Evolutionary conservation across 2,888 invertebrate species (phyloP).

Genomic region (Eupithecia pulchellata): DNA sequence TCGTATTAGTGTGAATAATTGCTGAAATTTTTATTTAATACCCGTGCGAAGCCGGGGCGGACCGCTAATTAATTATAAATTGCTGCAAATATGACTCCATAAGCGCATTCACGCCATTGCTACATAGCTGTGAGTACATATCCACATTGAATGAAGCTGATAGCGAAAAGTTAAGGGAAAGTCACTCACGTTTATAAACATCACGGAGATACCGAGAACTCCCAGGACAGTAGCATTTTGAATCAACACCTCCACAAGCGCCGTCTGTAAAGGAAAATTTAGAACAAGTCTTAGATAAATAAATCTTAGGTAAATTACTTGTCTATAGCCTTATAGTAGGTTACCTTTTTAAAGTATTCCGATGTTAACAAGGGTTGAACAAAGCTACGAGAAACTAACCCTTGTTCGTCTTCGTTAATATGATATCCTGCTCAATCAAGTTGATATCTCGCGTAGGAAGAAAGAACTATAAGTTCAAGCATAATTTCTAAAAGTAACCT

Average conservation of each 20-base stretch:
- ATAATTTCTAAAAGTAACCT: not conserved
- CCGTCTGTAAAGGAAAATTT: constrained; percentile 36
- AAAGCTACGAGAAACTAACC: not conserved
- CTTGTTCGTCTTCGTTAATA: not conserved
- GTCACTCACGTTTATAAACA: constrained; percentile 69
- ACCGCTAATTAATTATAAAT: not conserved
- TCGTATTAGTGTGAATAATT: no score
- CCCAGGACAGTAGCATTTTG: constrained; percentile 75
- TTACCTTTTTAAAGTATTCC: not conserved
- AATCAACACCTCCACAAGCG: constrained; percentile 61
- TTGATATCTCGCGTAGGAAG: not conserved
- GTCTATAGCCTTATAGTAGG: no score
- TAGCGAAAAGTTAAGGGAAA: not conserved
- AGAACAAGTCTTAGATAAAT: not conserved
- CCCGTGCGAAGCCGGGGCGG: no score
- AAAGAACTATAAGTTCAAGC: not conserved
- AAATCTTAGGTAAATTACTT: not conserved
- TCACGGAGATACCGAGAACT: constrained; percentile 76
- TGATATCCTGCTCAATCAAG: not conserved
- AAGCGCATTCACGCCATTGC: not conserved
- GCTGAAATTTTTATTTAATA: no score
- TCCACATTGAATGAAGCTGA: not conserved
- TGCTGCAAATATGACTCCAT: not conserved
- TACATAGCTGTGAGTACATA: not conserved
- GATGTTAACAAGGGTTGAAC: not conserved